Evolutionary conservation across 2,797 vertebrate species (phyloP).

Genomic region (Neosilurus mollespiculum): DNA sequence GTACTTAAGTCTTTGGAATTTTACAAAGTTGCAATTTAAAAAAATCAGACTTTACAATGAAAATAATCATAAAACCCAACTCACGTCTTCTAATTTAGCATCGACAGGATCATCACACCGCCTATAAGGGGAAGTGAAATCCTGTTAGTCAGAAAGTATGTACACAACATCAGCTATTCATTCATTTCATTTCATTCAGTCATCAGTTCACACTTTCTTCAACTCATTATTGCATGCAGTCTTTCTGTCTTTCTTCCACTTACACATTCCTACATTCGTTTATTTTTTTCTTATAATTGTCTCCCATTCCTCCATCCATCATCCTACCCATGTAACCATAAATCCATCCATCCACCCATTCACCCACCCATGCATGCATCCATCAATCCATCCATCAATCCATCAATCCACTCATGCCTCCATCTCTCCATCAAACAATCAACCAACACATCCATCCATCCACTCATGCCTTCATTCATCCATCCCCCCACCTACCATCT

Average conservation of each 20-base stretch:
- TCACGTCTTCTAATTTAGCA: constrained; percentile 68
- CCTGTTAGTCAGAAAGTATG: background rate
- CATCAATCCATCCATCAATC: too few species aligned
- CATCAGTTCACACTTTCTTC: background rate
- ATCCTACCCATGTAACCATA: background rate
- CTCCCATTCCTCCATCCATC: background rate
- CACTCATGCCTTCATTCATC: too few species aligned
- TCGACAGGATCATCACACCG: constrained; percentile 73
- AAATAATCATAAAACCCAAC: constrained; percentile 9
- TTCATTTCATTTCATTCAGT: background rate
- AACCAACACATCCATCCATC: background rate
- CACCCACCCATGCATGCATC: too few species aligned
- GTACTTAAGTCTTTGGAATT: too few species aligned
- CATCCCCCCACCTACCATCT: too few species aligned
- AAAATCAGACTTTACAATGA: background rate
- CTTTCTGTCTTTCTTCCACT: background rate
- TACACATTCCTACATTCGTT: background rate
- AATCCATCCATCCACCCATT: too few species aligned
- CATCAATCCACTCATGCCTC: background rate
- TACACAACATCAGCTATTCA: background rate
- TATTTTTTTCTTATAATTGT: background rate
- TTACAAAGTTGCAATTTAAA: too few species aligned
- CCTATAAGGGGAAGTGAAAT: constrained; percentile 52
- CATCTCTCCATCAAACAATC: too few species aligned
- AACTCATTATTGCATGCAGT: background rate